Evolutionary conservation across 2,797 vertebrate genomes (phyloP), one percentile per base, ranked within the genome.

Genomic region (Takifugu ocellatus): DNA sequence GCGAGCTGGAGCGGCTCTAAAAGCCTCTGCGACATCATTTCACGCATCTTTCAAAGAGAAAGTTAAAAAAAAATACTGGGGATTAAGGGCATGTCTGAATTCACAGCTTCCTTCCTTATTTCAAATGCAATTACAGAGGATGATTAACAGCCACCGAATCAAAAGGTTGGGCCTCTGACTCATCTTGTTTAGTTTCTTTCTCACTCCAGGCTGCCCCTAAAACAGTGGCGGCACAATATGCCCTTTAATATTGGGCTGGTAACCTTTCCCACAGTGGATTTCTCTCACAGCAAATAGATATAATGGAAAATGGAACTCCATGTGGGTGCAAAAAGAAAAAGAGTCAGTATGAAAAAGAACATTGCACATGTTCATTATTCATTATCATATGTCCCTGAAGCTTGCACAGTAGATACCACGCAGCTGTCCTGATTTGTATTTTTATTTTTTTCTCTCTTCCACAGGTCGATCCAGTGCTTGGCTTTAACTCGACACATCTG

Each of bases 381-480:
- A 74, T 78, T 56, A 72, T 66, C 49, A 43, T 46, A 24, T 47
- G 45, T 47, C 56, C 44, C 21, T 5, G 17, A 21, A 47, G 16
- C 21, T 54, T 27, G 9, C 27, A 14, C 54, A 6, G 10, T 27
- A 29, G 45, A 36, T 53, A 26, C 59, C 59, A 68, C 81, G 75
- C 52, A 72, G 26, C 4, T 51, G 56, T 15, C 49, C 49, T 3
- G 36, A 29, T 48, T 49, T 50, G 16, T 75, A 1, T 45, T 17
- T 46, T 46, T 21, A 6, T 46, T 3, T n/a, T 45, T 43, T 43
- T 44, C 16, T 44, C 11, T 44, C n/a, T 44, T 44, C 16, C 43
- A 15, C 43, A 44, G 36, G 53, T 77, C 47, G 70, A 80, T 57
- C 65, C 72, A 51, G 67, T 58, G 51, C 63, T 70, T 72, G 61